A percentile compares a stretch with the other conserved stretches of the same genome.
phyloP scores from a whole-genome alignment of 1,140 invertebrate genomes.

The Papilio helenus region DNA sequence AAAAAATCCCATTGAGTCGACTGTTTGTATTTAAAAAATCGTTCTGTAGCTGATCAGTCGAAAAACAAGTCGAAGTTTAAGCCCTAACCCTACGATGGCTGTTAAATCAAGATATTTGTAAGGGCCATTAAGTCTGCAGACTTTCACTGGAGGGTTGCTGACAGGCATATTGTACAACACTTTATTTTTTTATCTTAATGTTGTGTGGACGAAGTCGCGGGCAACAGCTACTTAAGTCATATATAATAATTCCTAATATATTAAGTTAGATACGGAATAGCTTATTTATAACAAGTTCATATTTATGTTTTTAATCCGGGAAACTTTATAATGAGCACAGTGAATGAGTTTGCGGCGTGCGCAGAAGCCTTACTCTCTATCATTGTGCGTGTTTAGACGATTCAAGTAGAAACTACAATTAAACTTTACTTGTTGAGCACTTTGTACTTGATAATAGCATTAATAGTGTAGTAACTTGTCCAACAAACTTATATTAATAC shows the following conservation, averaged over 20 bases:
- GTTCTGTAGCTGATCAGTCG: too few relatives aligned
- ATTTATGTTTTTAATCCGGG: constrained; percentile 52
- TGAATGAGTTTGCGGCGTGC: constrained; percentile 49
- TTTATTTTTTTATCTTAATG: too few relatives aligned
- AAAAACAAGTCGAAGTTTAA: neutral
- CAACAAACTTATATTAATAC: constrained; percentile 4
- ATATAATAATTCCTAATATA: too few relatives aligned
- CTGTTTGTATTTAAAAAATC: too few relatives aligned
- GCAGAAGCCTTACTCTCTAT: constrained; percentile 43
- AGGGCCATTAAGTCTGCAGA: constrained; percentile 52
- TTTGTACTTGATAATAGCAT: constrained; percentile 34
- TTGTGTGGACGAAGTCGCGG: too few relatives aligned
- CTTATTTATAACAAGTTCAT: constrained; percentile 15
- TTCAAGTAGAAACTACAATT: constrained; percentile 43
- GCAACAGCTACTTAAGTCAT: too few relatives aligned
- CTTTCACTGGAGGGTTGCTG: too few relatives aligned
- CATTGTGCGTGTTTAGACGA: constrained; percentile 42
- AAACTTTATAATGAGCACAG: constrained; percentile 58
- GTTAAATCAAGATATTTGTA: constrained; percentile 41
- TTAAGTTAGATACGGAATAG: neutral
- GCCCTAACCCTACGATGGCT: constrained; percentile 18
- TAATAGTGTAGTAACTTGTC: constrained; percentile 28
- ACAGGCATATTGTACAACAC: too few relatives aligned
- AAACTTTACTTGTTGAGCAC: constrained; percentile 36
- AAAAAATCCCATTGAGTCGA: too few relatives aligned